Conservation (phyloP, 2,113 vertebrate species). For the Blennius ocellaris region DNA sequence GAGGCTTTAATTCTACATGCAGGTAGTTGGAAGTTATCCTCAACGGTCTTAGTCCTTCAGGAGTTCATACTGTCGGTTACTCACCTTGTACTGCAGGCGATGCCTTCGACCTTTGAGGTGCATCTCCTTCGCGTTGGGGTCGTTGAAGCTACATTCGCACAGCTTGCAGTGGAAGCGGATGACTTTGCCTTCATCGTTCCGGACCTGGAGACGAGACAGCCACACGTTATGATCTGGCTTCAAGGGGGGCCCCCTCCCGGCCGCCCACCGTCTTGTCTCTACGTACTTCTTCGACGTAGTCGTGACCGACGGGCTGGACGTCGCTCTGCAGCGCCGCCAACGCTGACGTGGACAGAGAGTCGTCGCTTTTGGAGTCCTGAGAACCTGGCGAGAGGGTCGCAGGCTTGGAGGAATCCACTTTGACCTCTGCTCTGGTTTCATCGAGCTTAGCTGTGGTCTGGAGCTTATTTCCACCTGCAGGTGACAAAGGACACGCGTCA, state of each 20-base stretch:
- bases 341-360: slow-evolving; percentile 88
- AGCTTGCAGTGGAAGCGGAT: slow-evolving; percentile 98
- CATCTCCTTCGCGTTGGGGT: slow-evolving; percentile 99
- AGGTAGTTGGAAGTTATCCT: no score
- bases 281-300: slow-evolving; percentile 97
- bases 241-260: not conserved
- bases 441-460: slow-evolving; percentile 92
- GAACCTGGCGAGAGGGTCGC: slow-evolving; percentile 72
- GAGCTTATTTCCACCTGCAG: slow-evolving; percentile 92
- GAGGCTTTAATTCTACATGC: no score
- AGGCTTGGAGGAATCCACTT: slow-evolving; percentile 87
- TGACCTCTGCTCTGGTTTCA: slow-evolving; percentile 89
- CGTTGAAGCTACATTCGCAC: slow-evolving; percentile 98
- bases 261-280: not conserved
- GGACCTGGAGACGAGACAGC: slow-evolving; percentile 84
- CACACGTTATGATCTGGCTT: not conserved
- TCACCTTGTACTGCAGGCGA: slow-evolving; percentile 96
- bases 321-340: slow-evolving; percentile 95
- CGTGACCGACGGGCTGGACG: slow-evolving; percentile 97
- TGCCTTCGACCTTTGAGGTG: slow-evolving; percentile 95
- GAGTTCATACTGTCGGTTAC: no score
- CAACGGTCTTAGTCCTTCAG: no score
- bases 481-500: no score
- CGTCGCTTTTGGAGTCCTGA: slow-evolving; percentile 87
- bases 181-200: slow-evolving; percentile 98